These are phyloP conservation scores for Triplophysa siluroides DNA, from an alignment of 2,113 vertebrate species.

Conservation along the genomic window DNA sequence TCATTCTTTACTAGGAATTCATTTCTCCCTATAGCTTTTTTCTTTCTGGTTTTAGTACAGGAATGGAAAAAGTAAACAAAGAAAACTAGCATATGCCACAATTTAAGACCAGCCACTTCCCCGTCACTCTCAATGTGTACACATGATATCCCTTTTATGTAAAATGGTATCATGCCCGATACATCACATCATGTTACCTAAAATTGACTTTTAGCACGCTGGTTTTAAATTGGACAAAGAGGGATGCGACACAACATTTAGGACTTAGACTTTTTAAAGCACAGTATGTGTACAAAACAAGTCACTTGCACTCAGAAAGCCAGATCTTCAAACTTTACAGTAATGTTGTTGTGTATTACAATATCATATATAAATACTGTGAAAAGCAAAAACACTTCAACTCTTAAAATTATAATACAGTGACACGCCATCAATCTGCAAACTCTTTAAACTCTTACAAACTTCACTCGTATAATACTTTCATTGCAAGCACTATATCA, in stretches of 20 bases:
- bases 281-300: neutral
- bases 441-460: neutral
- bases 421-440: neutral
- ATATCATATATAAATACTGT: neutral
- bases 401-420: neutral
- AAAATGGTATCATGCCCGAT: neutral
- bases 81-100: neutral
- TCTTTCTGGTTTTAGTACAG: neutral
- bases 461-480: neutral
- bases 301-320: neutral
- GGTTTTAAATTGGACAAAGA: too few relatives aligned
- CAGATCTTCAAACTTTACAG: neutral
- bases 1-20: neutral
- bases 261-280: neutral
- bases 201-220: too few relatives aligned
- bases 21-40: neutral
- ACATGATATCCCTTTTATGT: too few relatives aligned
- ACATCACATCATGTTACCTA: neutral
- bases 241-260: neutral
- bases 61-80: too few relatives aligned
- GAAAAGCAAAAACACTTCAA: conserved; percentile 13
- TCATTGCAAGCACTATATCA: neutral
- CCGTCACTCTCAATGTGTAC: neutral
- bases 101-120: too few relatives aligned
- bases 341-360: neutral